Base-by-base conservation (phyloP, 2,888 invertebrate species). In the Fissipunctia ypsillon region DNA sequence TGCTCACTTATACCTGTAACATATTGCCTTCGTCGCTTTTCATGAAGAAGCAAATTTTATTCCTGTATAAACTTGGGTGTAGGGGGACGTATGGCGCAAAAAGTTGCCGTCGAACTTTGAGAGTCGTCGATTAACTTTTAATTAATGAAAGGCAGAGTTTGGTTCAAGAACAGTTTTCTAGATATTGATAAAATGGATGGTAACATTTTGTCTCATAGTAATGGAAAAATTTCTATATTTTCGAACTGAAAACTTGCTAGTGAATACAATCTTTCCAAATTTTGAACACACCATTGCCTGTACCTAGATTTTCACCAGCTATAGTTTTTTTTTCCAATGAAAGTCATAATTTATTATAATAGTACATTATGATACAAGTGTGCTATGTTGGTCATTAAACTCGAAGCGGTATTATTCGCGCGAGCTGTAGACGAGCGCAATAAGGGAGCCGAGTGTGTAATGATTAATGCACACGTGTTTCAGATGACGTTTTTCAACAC, bases 111-210 rank as follows among this genome's bases (percentile, higher is more conserved):
- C 69, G 38, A 82, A 88, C 80, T 88, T 88, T 52, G 64, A 73
- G 74, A 84, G 76, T 84, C 80, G 76, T 87, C 87, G 85, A 91
- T 91, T 89, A 89, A 92, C 89, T 91, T 91, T 91, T 91, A 91
- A 91, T 92, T 91, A 91, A 90, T 88, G 85, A 88, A 90, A 89
- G 80, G 77, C 80, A 66, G 78, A 89, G 82, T 90, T 89, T 76
- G 75, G 77, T 85, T 80, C 83, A 87, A 75, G 78, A 88, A 86
- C 86, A 81, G 84, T 86, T 84, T 87, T 80, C 54, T 84, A 59
- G 77, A 73, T 85, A 85, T 84, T 83, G 80, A 81, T 86, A 82
- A 85, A 87, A 80, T 81, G 54, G 31, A 43, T 56, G 75, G 61
- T 7, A 73, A 76, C 66, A 65, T 80, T 83, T 85, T 64, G 59